Evolutionary conservation across 2,888 invertebrate species (phyloP).

Genomic region (Yponomeuta evonymella): DNA sequence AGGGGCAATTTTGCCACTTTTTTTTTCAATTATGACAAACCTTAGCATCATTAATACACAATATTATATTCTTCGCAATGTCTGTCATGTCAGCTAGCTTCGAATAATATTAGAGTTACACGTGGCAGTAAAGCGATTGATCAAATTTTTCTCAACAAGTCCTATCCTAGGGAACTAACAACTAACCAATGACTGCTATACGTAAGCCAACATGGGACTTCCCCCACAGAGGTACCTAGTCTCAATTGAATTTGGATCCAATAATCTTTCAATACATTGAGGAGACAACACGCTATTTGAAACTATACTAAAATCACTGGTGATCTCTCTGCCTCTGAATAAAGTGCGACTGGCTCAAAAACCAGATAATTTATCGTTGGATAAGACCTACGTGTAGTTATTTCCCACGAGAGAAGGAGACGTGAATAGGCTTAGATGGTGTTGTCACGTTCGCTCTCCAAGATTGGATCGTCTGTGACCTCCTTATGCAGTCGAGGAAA

Average conservation of each 20-base stretch:
- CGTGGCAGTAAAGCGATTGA: too few species aligned
- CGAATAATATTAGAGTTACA: too few species aligned
- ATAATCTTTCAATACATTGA: neutral
- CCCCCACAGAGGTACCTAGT: neutral
- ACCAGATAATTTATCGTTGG: neutral
- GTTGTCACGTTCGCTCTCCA: neutral
- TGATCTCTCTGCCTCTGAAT: neutral
- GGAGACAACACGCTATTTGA: neutral
- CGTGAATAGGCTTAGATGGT: neutral
- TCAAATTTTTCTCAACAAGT: too few species aligned
- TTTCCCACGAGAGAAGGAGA: neutral
- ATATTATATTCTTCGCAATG: too few species aligned
- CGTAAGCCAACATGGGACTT: neutral
- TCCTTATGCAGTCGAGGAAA: too few species aligned
- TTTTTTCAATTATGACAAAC: too few species aligned
- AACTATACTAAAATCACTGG: neutral
- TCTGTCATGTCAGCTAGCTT: too few species aligned
- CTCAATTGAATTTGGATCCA: conserved; percentile 3
- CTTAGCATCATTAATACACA: too few species aligned
- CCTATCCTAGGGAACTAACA: too few species aligned
- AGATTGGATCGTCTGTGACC: neutral
- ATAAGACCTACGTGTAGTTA: neutral
- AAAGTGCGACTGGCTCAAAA: neutral
- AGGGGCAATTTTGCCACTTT: too few species aligned
- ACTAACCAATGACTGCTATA: neutral